Evolutionary conservation across 2,888 invertebrate species (phyloP), one percentile per base, ranked within the genome.

Genomic region (Apamea epomidion): DNA sequence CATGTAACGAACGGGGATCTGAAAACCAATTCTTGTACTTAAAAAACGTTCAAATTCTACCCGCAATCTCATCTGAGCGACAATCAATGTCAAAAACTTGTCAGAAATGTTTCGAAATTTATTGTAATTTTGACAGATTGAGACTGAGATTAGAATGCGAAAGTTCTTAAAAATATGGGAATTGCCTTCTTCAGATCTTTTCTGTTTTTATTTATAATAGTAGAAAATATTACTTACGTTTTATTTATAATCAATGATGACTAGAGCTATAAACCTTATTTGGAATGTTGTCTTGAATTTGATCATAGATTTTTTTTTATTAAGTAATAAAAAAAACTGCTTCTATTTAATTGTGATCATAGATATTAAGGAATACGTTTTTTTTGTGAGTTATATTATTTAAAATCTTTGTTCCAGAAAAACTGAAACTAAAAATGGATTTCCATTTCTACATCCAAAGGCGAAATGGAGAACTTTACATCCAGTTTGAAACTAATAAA

Each of bases 391-490:
- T 18, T 25, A 10, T 0, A n/a, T 74, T 51, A 37, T 8, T 14
- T 4, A 25, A 42, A 75, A 48, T 6, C 2, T 58, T 78, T 48
- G 18, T 92, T 93, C 72, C 90, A 94, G 94, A 92, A 4, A 90
- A 92, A 86, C 14, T 94, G 0, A 81, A 87, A 14, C 7, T 94
- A 0, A 83, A 81, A 14, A 32, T 91, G 0, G 80, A 90, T 0
- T 87, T 90, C 12, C 80, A 80, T 8, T 91, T 91, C 69, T 67
- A 74, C 18, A 10, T 92, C 1, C 71, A 84, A 42, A 89, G 88
- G n/a, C 86, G 86, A 32, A 80, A 90, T 74, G 92, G 87, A 7
- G 91, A 93, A 16, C 79, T 87, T 4, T 94, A 89, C 70, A 37
- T 93, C 0, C 76, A 76, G 2, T 65, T 76, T 37, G 88, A 88